Evolutionary conservation across 2,888 invertebrate genomes (phyloP), one percentile per base, ranked within the genome.

Genomic region (Dicyrtoma fusca): DNA sequence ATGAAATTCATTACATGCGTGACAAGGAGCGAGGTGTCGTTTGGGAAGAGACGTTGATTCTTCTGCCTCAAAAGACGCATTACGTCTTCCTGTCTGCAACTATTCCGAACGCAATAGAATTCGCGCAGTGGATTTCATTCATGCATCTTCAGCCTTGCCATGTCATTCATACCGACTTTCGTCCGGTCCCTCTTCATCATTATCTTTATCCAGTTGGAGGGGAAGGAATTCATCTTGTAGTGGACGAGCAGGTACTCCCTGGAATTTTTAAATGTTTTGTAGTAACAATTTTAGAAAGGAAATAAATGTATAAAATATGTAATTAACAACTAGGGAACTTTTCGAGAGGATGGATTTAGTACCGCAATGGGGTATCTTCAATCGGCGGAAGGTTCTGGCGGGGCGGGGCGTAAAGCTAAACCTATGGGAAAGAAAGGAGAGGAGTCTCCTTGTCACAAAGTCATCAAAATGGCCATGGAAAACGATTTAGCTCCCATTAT

Each of bases 1-100:
- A 99, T 83, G 99, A 99, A 86, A 99, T 99, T 81, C 99, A 99
- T 85, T 99, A 99, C 83, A 99, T 99, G 99, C 89, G 99, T 81
- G 97, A 99, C 83, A 97, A 97, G 85, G 98, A 99, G 84, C 88
- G 99, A 82, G 99, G 99, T 65, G 98, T 99, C 10, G 98, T 99
- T 0, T 99, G 99, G 99, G 97, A 97, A 87, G 99, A 99, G 86
- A 97, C 98, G 0, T 88, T 99, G 45, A 99, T 99, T 82, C 87
- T 99, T 44, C 85, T 99, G 49, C 98, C 97, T 0, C 96, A 98
- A 83, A 97, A 95, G 82, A 97, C 99, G 0, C 96, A 96, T 83
- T 97, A 96, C 84, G 99, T 99, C 6, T 99, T 99, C 83, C 87
- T 99, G 0, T 99, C 99, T 0, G 99, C 99, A 13, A 99, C 99